Conservation (phyloP, 1,140 invertebrate species). For the Neodiprion virginianus region DNA sequence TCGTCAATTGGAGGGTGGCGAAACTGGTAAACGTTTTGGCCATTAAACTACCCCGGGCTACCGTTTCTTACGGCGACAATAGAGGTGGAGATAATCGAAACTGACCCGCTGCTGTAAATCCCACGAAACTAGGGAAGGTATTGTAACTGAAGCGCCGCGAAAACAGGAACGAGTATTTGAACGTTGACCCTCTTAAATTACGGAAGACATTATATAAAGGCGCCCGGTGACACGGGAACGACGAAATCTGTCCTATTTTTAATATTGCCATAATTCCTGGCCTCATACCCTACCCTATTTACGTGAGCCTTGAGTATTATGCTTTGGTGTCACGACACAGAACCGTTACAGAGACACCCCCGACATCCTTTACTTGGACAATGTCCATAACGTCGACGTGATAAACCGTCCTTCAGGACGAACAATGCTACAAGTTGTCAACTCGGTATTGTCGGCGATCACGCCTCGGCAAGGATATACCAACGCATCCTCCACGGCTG, state of each 20-base stretch:
- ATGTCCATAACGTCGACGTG: slow-evolving; percentile 15
- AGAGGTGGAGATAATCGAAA: neutral
- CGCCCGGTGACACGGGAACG: neutral
- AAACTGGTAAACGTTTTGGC: neutral
- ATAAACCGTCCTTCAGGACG: slow-evolving; percentile 20
- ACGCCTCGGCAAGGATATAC: slow-evolving; percentile 17
- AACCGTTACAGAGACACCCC: neutral
- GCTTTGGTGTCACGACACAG: slow-evolving; percentile 22
- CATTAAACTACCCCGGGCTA: neutral
- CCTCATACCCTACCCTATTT: neutral
- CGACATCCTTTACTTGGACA: slow-evolving; percentile 10
- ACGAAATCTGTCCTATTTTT: slow-evolving; percentile 12
- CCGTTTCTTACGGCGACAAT: neutral
- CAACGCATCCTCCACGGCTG: neutral
- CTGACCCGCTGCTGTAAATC: neutral
- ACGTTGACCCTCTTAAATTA: neutral
- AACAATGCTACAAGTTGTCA: slow-evolving; percentile 19
- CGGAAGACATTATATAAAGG: neutral
- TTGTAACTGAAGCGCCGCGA: neutral
- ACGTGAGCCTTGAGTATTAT: slow-evolving; percentile 9
- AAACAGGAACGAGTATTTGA: neutral
- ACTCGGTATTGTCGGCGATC: slow-evolving; percentile 19
- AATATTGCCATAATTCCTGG: slow-evolving; percentile 14
- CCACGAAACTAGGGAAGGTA: neutral
- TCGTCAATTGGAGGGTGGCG: too few relatives aligned